These are phyloP conservation scores for Gavialis gangeticus DNA, from an alignment of 2,113 vertebrate genomes.

Conservation along the genomic window DNA sequence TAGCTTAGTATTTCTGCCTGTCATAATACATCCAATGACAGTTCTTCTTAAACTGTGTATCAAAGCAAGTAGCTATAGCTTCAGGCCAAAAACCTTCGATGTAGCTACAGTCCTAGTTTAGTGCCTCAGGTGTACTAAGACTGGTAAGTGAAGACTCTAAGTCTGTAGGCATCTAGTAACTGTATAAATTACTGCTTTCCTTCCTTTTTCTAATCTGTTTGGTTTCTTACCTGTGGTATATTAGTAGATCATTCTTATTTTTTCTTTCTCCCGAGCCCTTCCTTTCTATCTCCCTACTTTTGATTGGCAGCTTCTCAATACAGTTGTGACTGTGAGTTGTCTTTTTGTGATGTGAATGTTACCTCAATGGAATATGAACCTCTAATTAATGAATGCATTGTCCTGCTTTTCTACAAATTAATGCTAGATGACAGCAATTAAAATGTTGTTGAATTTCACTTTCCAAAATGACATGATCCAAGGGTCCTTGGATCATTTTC, in stretches of 20 bases:
- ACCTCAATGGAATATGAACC: rapidly evolving
- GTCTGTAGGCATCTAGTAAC: neutral
- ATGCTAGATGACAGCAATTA: neutral
- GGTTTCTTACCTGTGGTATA: rapidly evolving
- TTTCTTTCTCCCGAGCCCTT: neutral
- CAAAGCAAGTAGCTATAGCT: neutral
- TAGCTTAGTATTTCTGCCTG: neutral
- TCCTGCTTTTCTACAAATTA: neutral
- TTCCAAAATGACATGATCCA: neutral
- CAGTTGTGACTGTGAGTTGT: neutral
- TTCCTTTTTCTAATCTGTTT: neutral
- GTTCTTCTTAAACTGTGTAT: neutral
- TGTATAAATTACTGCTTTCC: neutral
- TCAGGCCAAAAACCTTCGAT: neutral
- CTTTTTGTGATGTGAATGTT: rapidly evolving
- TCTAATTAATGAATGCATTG: neutral
- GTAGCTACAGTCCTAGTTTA: neutral
- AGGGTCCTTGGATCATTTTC: neutral
- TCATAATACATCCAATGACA: neutral
- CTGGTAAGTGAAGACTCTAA: neutral
- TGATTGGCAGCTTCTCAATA: neutral
- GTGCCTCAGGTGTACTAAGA: neutral
- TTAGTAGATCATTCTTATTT: neutral
- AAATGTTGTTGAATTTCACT: neutral
- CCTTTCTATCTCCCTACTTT: neutral